Evolutionary conservation across 2,888 invertebrate genomes (phyloP).

Genomic region (Epinotia nisella): DNA sequence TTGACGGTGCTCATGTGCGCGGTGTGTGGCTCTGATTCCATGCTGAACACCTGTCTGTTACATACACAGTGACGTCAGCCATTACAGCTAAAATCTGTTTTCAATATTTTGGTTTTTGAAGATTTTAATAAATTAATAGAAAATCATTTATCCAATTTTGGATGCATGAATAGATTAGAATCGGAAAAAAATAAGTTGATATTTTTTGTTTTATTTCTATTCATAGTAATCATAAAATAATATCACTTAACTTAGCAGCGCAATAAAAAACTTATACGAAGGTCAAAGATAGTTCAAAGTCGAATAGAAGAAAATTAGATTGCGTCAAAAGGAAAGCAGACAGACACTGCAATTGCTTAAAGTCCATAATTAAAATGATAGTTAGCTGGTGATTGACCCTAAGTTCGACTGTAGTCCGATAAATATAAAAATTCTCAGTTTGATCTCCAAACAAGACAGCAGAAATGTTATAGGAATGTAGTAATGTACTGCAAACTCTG

Average conservation of each 20-base stretch:
- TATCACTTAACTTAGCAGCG: neutral
- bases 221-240: too few relatives aligned
- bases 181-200: neutral
- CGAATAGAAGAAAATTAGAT: neutral
- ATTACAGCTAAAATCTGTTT: conserved; percentile 30
- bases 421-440: neutral
- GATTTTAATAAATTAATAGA: neutral
- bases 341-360: neutral
- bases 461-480: neutral
- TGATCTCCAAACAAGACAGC: neutral
- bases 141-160: too few relatives aligned
- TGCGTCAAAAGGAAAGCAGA: neutral
- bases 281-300: neutral
- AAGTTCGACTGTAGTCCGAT: neutral
- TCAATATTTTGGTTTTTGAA: neutral
- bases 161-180: too few relatives aligned
- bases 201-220: neutral
- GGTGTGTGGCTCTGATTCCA: conserved; percentile 96
- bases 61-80: conserved; percentile 74
- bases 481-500: too few relatives aligned
- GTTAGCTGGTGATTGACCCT: neutral
- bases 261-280: neutral
- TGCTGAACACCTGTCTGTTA: conserved; percentile 97
- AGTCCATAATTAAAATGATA: neutral
- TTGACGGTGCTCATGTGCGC: conserved; percentile 99